phyloP scores from a whole-genome alignment of 1,140 invertebrate genomes.

The Plodia interpunctella region DNA sequence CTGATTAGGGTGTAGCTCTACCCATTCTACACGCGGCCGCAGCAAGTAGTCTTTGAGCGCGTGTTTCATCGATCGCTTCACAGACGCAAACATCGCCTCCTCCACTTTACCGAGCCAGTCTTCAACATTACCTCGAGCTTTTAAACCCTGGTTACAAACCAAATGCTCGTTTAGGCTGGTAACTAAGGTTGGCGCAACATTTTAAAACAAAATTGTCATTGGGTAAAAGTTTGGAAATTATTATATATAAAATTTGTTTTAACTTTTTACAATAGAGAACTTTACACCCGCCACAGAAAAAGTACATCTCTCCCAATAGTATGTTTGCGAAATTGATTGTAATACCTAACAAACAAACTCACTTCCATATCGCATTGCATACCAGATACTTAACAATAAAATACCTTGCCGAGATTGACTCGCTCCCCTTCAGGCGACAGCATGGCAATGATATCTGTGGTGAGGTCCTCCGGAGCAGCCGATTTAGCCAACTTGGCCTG shows the following conservation, averaged over 20 bases:
- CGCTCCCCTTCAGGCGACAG: slow-evolving; percentile 91
- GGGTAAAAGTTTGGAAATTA: too few relatives aligned
- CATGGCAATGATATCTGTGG: slow-evolving; percentile 90
- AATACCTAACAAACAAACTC: too few relatives aligned
- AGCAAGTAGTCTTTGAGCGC: slow-evolving; percentile 81
- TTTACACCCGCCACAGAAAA: too few relatives aligned
- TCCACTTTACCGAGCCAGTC: slow-evolving; percentile 94
- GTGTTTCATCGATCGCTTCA: slow-evolving; percentile 85
- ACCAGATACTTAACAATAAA: too few relatives aligned
- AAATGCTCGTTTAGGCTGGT: too few relatives aligned
- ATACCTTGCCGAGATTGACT: slow-evolving; percentile 84
- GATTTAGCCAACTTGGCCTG: slow-evolving; percentile 60
- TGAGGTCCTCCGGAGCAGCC: slow-evolving; percentile 73
- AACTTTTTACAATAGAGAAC: too few relatives aligned
- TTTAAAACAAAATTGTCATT: too few relatives aligned
- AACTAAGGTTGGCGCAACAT: too few relatives aligned
- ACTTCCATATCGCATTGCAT: too few relatives aligned
- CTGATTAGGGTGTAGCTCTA: slow-evolving; percentile 77
- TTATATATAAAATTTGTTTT: too few relatives aligned
- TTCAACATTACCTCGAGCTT: slow-evolving; percentile 91
- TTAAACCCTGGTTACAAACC: slow-evolving; percentile 80
- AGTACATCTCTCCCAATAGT: too few relatives aligned
- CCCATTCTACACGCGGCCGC: slow-evolving; percentile 79
- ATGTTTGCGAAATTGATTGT: too few relatives aligned
- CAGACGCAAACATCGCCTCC: slow-evolving; percentile 87